phyloP scores from a whole-genome alignment of 2,888 invertebrate genomes.

The Ametastegia equiseti region DNA sequence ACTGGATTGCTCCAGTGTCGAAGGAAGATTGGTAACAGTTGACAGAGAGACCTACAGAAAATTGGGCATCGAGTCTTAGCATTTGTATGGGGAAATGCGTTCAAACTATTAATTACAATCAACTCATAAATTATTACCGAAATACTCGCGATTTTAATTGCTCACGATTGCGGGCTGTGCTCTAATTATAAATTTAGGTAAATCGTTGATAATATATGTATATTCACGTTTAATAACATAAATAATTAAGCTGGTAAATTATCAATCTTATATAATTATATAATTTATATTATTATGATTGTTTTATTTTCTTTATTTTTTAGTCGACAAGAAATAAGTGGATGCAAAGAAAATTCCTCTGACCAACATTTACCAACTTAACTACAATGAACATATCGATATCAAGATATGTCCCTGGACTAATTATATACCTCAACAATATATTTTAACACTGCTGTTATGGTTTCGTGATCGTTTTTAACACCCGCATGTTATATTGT shows the following conservation, averaged over 20 bases:
- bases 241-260: neutral
- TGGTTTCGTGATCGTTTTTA: constrained; percentile 3
- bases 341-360: constrained; percentile 30
- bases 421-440: constrained; percentile 27
- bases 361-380: constrained; percentile 23
- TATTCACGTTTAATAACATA: neutral
- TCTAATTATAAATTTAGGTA: constrained; percentile 31
- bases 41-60: constrained; percentile 77
- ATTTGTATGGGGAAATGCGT: constrained; percentile 40
- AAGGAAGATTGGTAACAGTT: constrained; percentile 76
- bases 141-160: constrained; percentile 33
- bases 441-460: neutral
- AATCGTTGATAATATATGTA: constrained; percentile 8
- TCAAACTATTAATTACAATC: neutral
- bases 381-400: constrained; percentile 23
- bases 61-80: constrained; percentile 69
- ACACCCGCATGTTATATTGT: neutral
- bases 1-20: constrained; percentile 76
- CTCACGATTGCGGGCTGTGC: constrained; percentile 41
- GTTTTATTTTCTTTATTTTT: neutral
- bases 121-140: neutral
- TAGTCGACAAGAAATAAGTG: constrained; percentile 42
- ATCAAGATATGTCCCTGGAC: constrained; percentile 30
- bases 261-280: neutral
- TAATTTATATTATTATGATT: neutral